Evolutionary conservation across 2,888 invertebrate species (phyloP).

Genomic region (Argyra leucocephala): DNA sequence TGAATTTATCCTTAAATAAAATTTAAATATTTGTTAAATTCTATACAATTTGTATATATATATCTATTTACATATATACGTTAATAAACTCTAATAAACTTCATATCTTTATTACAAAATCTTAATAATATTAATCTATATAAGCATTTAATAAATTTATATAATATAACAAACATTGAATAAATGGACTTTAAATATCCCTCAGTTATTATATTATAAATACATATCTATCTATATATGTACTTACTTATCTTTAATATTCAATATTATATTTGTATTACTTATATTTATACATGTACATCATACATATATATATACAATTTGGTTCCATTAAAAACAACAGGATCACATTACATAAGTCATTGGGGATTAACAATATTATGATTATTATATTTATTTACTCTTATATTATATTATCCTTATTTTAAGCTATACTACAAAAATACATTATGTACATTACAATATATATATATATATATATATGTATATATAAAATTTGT

Average conservation of each 20-base stretch:
- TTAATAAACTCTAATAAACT: neutral
- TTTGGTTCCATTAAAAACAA: neutral
- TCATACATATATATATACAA: no score
- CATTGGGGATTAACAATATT: neutral
- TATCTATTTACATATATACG: neutral
- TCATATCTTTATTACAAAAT: slow-evolving; percentile 6
- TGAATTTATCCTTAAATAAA: no score
- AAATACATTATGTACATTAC: no score
- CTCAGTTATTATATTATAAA: neutral
- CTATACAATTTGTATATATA: neutral
- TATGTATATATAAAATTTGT: neutral
- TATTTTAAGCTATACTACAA: neutral
- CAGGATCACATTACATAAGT: neutral
- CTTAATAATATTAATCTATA: slow-evolving; percentile 2
- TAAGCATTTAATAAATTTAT: neutral
- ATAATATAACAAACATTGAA: neutral
- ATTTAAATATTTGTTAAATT: neutral
- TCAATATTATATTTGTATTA: neutral
- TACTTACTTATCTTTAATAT: neutral
- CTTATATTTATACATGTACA: no score
- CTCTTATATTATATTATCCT: neutral
- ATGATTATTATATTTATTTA: neutral
- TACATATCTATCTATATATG: neutral
- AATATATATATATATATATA: neutral
- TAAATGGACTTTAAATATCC: slow-evolving; percentile 1